Conservation (phyloP, 2,797 vertebrate species). For the Characodon lateralis region DNA sequence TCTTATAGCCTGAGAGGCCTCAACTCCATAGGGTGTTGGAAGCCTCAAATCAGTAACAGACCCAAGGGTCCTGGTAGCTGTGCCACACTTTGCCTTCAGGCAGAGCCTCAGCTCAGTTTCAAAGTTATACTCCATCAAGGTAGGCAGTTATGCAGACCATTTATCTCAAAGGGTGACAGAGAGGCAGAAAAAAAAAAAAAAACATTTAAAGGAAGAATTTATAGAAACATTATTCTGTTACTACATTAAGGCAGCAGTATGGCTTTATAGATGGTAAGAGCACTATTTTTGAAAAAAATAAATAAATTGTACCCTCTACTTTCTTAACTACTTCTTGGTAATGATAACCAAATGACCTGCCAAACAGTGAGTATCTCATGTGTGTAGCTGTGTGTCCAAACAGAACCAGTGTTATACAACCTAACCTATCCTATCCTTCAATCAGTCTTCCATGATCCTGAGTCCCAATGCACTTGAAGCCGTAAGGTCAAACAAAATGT, state of each 20-base stretch:
- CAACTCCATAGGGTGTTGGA: constrained; percentile 37
- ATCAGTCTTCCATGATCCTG: constrained; percentile 33
- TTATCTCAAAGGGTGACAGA: constrained; percentile 3
- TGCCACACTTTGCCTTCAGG: constrained; percentile 23
- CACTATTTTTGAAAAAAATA: neutral
- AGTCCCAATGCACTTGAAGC: constrained; percentile 33
- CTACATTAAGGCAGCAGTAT: neutral
- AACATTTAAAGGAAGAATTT: neutral
- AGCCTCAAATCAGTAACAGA: constrained; percentile 56
- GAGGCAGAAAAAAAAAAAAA: neutral
- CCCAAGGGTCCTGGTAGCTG: constrained; percentile 18
- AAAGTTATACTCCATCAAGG: constrained; percentile 33
- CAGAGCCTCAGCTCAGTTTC: constrained; percentile 18
- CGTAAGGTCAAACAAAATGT: constrained; percentile 42
- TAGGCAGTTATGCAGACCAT: constrained; percentile 22
- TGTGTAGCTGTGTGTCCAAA: constrained; percentile 1
- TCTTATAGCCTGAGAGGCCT: constrained; percentile 26
- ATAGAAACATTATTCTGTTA: neutral
- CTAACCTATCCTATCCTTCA: constrained; percentile 38
- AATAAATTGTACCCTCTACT: neutral
- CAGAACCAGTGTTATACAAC: constrained; percentile 16
- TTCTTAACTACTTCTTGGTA: neutral
- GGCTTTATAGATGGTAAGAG: neutral
- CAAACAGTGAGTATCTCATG: neutral
- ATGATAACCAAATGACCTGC: neutral